Conservation (phyloP, 2,113 vertebrate genomes). For the Redunca redunca region DNA sequence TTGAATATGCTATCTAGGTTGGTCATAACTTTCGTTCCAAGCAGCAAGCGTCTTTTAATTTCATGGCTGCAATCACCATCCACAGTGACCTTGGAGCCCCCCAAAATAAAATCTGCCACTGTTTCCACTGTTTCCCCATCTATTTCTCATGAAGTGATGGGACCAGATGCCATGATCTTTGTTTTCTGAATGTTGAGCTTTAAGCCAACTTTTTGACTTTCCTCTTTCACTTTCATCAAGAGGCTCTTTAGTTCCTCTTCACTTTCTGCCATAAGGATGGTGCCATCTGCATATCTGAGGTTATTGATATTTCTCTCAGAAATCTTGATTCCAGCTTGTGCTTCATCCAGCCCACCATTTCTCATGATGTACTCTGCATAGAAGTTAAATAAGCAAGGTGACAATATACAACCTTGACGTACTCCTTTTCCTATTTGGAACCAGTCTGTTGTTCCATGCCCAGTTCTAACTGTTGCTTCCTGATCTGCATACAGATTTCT, state of each 20-base stretch:
- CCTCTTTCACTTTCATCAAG: background rate
- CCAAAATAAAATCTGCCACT: background rate
- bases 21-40: background rate
- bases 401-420: background rate
- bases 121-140: background rate
- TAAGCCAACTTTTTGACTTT: background rate
- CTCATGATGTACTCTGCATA: background rate
- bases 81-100: rapidly evolving
- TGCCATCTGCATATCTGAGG: background rate
- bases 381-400: background rate
- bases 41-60: background rate
- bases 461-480: background rate
- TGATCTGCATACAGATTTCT: background rate
- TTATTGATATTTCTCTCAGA: background rate
- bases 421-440: background rate
- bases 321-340: background rate
- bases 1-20: background rate
- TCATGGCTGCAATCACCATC: background rate
- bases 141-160: background rate
- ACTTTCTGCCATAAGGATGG: background rate
- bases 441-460: background rate
- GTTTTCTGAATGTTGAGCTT: background rate
- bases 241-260: background rate
- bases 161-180: background rate
- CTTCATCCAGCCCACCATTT: background rate